Evolutionary conservation across 2,113 vertebrate species (phyloP).

Genomic region (Phainopepla nitens): DNA sequence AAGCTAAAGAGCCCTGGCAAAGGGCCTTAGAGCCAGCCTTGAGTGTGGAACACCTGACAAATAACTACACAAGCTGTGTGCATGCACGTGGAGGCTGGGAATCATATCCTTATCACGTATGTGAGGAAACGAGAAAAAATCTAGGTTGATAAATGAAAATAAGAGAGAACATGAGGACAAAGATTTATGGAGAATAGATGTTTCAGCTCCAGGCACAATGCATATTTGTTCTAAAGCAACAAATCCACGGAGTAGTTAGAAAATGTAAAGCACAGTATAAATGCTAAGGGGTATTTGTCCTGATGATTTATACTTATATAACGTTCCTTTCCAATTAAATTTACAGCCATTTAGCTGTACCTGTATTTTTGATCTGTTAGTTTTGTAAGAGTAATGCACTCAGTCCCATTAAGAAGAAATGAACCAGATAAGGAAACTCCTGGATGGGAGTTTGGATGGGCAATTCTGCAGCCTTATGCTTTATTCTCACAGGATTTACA

Average conservation of each 20-base stretch:
- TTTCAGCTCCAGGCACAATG: neutral
- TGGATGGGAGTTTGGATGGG: rapidly evolving
- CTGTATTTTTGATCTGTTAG: conserved; percentile 11
- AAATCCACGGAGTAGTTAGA: neutral
- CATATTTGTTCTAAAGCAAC: neutral
- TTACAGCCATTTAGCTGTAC: conserved; percentile 11
- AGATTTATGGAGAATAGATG: conserved; percentile 5
- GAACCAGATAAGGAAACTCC: conserved; percentile 37
- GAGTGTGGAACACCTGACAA: neutral
- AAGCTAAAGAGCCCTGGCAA: neutral
- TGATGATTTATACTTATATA: neutral
- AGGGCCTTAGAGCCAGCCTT: neutral
- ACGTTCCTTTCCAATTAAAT: conserved; percentile 4
- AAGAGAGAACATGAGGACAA: neutral
- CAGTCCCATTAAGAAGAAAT: conserved; percentile 5
- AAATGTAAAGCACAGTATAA: conserved; percentile 25
- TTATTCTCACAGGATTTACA: neutral
- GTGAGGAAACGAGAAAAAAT: neutral
- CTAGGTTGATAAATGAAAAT: conserved; percentile 13
- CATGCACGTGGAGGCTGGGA: neutral
- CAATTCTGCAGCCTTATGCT: neutral
- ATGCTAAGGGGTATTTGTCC: conserved; percentile 11
- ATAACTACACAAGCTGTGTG: neutral
- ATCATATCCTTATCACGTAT: neutral
- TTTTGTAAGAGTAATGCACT: conserved; percentile 20